Conservation (phyloP, 2,888 invertebrate species). For the Trachelus troglodyta region DNA sequence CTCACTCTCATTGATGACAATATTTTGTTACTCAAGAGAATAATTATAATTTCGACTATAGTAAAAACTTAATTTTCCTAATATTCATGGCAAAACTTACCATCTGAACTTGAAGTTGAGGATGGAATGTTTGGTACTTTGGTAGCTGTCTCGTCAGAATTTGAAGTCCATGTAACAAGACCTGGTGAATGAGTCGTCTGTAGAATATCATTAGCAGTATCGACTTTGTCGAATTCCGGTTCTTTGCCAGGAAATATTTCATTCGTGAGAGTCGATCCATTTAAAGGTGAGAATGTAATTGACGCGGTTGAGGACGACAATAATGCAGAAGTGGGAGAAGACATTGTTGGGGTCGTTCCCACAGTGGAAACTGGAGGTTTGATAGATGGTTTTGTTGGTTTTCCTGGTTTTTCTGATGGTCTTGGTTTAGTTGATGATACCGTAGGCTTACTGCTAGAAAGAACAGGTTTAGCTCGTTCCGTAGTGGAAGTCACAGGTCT, state of each 20-base stretch:
- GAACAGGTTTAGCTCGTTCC: constrained; percentile 24
- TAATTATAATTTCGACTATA: neutral
- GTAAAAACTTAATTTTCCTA: neutral
- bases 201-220: constrained; percentile 24
- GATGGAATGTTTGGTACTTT: constrained; percentile 47
- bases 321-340: constrained; percentile 25
- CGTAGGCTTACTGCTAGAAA: neutral
- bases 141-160: constrained; percentile 58
- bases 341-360: constrained; percentile 30
- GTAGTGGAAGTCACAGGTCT: constrained; percentile 19
- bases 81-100: constrained; percentile 30
- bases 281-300: constrained; percentile 14
- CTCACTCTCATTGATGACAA: neutral
- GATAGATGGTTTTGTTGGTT: constrained; percentile 23
- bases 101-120: constrained; percentile 38
- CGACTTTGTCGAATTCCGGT: constrained; percentile 34
- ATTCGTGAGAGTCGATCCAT: constrained; percentile 36
- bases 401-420: constrained; percentile 22
- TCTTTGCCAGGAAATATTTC: constrained; percentile 33
- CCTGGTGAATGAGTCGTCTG: constrained; percentile 59
- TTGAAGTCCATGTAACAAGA: constrained; percentile 69
- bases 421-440: neutral
- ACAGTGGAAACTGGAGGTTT: constrained; percentile 20
- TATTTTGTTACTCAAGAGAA: neutral
- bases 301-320: constrained; percentile 8